These are phyloP conservation scores for Mycteria americana DNA, from an alignment of 2,797 vertebrate genomes.

Conservation along the genomic window DNA sequence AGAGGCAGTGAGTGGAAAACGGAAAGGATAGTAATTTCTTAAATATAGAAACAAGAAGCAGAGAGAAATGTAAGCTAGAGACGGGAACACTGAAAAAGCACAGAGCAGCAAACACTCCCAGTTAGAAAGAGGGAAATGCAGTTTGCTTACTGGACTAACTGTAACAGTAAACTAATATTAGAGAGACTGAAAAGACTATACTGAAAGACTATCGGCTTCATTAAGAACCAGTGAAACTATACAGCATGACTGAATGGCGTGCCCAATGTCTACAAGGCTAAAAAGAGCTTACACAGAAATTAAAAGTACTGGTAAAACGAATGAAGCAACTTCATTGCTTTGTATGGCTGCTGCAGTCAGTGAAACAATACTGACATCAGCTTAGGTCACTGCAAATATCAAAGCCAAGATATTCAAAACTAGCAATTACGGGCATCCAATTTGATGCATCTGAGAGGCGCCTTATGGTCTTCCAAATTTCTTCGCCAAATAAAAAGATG, in stretches of 20 bases:
- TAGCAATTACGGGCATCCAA: neutral
- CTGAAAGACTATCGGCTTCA: neutral
- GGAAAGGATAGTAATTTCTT: constrained; percentile 48
- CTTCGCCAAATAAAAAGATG: neutral
- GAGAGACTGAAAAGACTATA: neutral
- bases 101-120: neutral
- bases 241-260: neutral
- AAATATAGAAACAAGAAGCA: constrained; percentile 48
- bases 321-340: neutral
- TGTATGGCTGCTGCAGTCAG: neutral
- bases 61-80: constrained; percentile 27
- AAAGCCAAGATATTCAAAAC: neutral
- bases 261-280: neutral
- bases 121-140: neutral
- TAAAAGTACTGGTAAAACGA: neutral
- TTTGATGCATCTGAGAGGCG: neutral
- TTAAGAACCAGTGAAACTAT: neutral
- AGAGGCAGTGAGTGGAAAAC: constrained; percentile 47
- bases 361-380: neutral
- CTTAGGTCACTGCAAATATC: neutral
- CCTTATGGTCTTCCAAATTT: neutral
- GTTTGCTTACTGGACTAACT: neutral
- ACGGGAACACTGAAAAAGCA: neutral
- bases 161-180: neutral
- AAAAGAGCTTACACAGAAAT: neutral